Evolutionary conservation across 1,140 invertebrate species (phyloP), one percentile per base, ranked within the genome.

Genomic region (Dinothrombium tinctorium): DNA sequence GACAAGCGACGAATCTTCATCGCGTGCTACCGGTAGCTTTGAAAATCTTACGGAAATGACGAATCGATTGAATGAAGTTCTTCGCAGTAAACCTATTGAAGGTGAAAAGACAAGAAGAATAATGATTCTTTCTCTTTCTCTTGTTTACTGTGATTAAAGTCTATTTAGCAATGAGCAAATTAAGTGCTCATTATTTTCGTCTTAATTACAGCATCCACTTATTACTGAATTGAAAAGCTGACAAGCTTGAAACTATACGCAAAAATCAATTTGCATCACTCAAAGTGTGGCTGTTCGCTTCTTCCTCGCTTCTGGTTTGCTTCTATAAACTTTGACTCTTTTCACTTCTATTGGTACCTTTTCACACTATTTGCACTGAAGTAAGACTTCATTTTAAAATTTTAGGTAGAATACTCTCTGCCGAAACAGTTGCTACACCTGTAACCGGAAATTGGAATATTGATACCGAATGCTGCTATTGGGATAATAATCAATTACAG

Each of bases 361-460:
- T n/a, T n/a, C n/a, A n/a, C n/a, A n/a, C n/a, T n/a, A n/a, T n/a
- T n/a, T n/a, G n/a, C n/a, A n/a, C n/a, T n/a, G n/a, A n/a, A n/a
- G n/a, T n/a, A n/a, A n/a, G n/a, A n/a, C n/a, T n/a, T n/a, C n/a
- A n/a, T n/a, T n/a, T n/a, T n/a, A n/a, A n/a, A n/a, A n/a, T n/a
- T 32, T 4, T 37, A 42, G 42, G 42, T 4, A 14, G 29, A 39
- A 43, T 43, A 15, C 15, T 43, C 12, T 41, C 17, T 21, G 21
- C 38, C 12, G 42, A 43, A 37, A 43, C 42, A 15, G 31, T 43
- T 14, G 6, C 42, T n/a, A 37, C 38, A 11, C 35, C 42, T 6
- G 26, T 43, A 2, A 31, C 25, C 8, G 23, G 19, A 23, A 40
- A 39, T 14, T 43, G 42, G 42, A 9, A 12, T 3, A 23, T 43